Conservation (phyloP, 1,140 invertebrate species). For the Geopemphigus sp. region DNA sequence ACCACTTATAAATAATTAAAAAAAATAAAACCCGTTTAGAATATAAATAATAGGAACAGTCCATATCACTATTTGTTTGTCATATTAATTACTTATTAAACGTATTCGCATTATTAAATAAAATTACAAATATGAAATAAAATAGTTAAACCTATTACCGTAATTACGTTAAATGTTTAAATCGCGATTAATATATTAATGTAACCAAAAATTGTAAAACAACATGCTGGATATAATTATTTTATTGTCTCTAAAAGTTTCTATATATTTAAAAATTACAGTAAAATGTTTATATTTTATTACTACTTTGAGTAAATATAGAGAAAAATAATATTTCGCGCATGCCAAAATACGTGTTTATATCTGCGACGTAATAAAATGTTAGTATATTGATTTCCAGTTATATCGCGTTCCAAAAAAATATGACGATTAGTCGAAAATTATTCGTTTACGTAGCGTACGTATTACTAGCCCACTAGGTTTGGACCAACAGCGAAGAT, state of each 20-base stretch:
- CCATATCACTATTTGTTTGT: slow-evolving; percentile 1
- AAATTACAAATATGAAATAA: background rate
- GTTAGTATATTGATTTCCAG: background rate
- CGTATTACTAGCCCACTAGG: background rate
- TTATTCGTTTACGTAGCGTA: slow-evolving; percentile 17
- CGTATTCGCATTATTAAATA: background rate
- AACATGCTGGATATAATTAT: background rate
- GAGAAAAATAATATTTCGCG: background rate
- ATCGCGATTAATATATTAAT: no score
- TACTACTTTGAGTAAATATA: background rate
- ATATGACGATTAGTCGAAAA: background rate
- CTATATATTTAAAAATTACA: background rate
- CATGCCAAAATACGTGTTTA: background rate
- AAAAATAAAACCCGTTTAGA: background rate
- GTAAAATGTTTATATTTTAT: background rate
- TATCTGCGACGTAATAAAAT: background rate
- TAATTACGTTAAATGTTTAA: background rate
- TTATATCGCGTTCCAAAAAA: slow-evolving; percentile 25
- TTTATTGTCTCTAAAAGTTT: background rate
- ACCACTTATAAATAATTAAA: slow-evolving; percentile 5
- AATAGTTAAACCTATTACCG: background rate
- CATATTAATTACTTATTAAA: slow-evolving; percentile 1
- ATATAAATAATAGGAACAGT: background rate
- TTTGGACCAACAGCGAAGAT: slow-evolving; percentile 7
- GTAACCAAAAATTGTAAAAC: background rate